Evolutionary conservation across 2,797 vertebrate genomes (phyloP).

Genomic region (Anomalospiza imberbis): DNA sequence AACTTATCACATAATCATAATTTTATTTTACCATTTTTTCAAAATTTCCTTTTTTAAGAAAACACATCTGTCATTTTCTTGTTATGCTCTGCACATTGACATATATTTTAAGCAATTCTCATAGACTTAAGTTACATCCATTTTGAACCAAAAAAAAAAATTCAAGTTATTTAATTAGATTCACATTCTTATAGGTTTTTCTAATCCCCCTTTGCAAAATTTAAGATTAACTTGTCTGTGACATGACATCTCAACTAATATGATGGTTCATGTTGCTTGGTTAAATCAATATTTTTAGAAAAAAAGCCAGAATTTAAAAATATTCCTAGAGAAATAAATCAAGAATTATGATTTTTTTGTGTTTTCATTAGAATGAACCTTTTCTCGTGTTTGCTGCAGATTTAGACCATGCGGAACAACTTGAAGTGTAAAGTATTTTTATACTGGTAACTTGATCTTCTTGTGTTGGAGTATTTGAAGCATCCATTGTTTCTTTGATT

Average conservation of each 20-base stretch:
- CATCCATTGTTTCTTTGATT: background rate
- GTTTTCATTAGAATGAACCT: background rate
- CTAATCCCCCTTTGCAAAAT: background rate
- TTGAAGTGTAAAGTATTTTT: background rate
- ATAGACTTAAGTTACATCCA: background rate
- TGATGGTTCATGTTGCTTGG: background rate
- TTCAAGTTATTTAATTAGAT: background rate
- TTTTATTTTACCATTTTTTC: background rate
- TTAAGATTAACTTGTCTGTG: background rate
- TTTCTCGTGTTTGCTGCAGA: background rate
- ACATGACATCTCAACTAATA: background rate
- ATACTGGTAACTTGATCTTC: background rate
- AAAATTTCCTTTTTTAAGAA: background rate
- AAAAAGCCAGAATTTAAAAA: background rate
- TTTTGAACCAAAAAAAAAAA: background rate
- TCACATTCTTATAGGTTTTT: background rate
- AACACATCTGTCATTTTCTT: background rate
- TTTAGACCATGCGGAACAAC: background rate
- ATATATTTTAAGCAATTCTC: background rate
- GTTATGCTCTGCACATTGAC: background rate
- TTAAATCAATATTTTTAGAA: background rate
- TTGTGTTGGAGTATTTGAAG: background rate
- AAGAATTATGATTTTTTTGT: background rate
- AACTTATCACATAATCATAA: background rate
- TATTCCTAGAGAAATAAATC: background rate